phyloP scores from a whole-genome alignment of 2,797 vertebrate species.

The Acipenser transmontanus region DNA sequence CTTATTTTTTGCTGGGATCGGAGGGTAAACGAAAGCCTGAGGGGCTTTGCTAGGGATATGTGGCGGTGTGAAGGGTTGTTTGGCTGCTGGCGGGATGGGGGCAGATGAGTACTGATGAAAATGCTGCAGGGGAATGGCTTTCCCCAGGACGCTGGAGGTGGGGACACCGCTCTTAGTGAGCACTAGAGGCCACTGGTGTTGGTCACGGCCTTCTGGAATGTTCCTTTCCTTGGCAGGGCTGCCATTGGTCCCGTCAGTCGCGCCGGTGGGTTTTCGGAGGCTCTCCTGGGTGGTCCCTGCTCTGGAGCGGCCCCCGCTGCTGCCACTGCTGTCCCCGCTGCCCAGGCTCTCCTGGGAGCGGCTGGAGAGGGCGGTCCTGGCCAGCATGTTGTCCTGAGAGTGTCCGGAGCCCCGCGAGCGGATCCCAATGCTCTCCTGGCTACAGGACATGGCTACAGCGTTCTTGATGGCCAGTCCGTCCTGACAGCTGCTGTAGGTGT shows the following conservation, averaged over 20 bases:
- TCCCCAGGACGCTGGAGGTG: conserved; percentile 25
- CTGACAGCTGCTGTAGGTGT: conserved; percentile 56
- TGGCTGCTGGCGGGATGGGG: conserved; percentile 43
- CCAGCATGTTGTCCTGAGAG: conserved; percentile 65
- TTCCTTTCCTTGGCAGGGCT: conserved; percentile 72
- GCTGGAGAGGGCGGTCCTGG: conserved; percentile 40
- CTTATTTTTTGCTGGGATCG: conserved; percentile 53
- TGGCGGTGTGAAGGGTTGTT: conserved; percentile 68
- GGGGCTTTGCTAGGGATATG: conserved; percentile 65
- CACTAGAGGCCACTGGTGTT: conserved; percentile 27
- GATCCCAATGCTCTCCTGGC: conserved; percentile 82
- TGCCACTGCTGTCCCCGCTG: conserved; percentile 42
- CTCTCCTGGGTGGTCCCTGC: conserved; percentile 15
- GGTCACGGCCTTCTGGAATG: conserved; percentile 74
- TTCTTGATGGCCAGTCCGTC: conserved; percentile 61
- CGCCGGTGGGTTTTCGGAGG: neutral
- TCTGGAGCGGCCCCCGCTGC: conserved; percentile 32
- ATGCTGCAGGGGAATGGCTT: neutral
- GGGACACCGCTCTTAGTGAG: conserved; percentile 12
- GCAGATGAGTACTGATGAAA: no score
- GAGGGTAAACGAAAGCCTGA: conserved; percentile 63
- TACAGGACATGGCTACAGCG: conserved; percentile 43
- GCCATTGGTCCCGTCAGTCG: conserved; percentile 24
- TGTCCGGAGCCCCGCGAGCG: conserved; percentile 81
- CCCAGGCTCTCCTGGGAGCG: conserved; percentile 62